A percentile compares a stretch with the other conserved stretches of the same genome.
Conservation (phyloP, 2,797 vertebrate species). For the Pelochelys cantorii region DNA sequence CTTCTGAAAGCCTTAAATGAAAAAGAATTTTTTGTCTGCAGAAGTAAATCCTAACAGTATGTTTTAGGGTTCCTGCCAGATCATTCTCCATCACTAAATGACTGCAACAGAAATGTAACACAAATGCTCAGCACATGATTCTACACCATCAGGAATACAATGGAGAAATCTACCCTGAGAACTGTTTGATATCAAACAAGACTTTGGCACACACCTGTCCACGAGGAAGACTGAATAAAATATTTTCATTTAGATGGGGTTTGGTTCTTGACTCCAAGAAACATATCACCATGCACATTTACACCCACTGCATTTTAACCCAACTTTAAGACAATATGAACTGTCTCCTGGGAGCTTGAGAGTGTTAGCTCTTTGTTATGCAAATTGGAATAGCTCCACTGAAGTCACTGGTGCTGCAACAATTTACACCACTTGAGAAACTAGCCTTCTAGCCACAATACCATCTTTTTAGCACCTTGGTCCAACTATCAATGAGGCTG, state of each 20-base stretch:
- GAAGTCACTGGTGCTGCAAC: background rate
- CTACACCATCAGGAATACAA: conserved; percentile 53
- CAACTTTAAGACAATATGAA: background rate
- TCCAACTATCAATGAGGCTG: background rate
- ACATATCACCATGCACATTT: conserved; percentile 13
- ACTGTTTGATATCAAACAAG: conserved; percentile 63
- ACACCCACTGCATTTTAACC: background rate
- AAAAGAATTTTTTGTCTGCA: conserved; percentile 58
- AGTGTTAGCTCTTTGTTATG: background rate
- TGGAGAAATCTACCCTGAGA: conserved; percentile 47
- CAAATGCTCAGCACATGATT: conserved; percentile 28
- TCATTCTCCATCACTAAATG: conserved; percentile 44
- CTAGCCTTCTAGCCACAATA: background rate
- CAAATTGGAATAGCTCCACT: background rate
- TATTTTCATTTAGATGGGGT: conserved; percentile 41
- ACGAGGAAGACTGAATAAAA: conserved; percentile 36
- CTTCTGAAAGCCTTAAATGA: conserved; percentile 40
- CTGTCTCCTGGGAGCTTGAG: background rate
- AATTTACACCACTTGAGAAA: background rate
- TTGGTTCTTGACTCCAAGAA: conserved; percentile 24
- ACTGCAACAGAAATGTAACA: conserved; percentile 58
- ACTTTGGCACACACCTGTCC: conserved; percentile 37
- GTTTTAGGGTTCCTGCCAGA: conserved; percentile 46
- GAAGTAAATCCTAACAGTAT: background rate
- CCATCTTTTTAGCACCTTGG: background rate